phyloP scores from a whole-genome alignment of 2,888 invertebrate genomes.

The Lasioglossum villosulum region DNA sequence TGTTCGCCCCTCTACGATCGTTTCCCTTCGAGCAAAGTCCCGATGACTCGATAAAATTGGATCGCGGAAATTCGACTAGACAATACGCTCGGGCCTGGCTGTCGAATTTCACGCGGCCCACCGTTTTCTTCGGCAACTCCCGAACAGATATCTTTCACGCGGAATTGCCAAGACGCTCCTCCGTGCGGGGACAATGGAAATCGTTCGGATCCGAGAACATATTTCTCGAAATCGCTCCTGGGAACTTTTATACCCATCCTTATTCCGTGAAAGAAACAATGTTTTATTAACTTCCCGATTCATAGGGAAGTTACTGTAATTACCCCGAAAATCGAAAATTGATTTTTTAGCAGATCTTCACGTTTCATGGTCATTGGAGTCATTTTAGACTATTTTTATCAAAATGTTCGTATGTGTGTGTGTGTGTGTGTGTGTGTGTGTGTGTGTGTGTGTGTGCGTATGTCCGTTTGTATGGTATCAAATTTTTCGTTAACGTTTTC shows the following conservation, averaged over 20 bases:
- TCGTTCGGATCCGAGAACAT: background rate
- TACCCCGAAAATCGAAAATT: too few species aligned
- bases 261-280: background rate
- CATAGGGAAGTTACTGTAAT: too few species aligned
- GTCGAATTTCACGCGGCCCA: constrained; percentile 21
- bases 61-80: constrained; percentile 56
- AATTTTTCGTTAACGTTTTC: too few species aligned
- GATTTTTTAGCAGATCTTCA: too few species aligned
- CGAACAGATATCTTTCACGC: background rate
- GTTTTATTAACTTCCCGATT: too few species aligned
- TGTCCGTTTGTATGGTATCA: too few species aligned
- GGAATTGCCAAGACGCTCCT: constrained; percentile 23
- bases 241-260: background rate
- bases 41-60: constrained; percentile 68
- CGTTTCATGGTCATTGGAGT: too few species aligned
- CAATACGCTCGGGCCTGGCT: constrained; percentile 36
- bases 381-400: too few species aligned
- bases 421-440: too few species aligned
- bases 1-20: background rate
- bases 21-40: constrained; percentile 58
- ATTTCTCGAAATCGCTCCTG: background rate
- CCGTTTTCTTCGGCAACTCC: constrained; percentile 8
- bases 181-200: background rate
- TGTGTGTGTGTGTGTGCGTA: too few species aligned
- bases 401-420: too few species aligned